phyloP scores from a whole-genome alignment of 2,113 vertebrate species.

The Nycticryphes semicollaris region DNA sequence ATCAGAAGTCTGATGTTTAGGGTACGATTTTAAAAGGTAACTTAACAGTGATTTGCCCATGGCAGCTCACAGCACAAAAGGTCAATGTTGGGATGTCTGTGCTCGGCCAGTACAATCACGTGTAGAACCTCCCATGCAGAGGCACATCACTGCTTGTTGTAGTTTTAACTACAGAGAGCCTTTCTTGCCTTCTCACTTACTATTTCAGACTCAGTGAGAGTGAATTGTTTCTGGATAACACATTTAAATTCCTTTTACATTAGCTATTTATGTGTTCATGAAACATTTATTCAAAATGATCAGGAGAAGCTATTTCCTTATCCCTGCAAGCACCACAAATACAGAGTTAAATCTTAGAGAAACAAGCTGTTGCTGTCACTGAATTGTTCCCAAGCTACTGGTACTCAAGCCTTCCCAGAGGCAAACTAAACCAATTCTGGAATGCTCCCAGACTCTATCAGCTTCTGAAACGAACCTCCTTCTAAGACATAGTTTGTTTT shows the following conservation, averaged over 20 bases:
- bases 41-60: not conserved
- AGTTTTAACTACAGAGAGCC: not conserved
- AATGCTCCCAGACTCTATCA: not conserved
- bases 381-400: constrained; percentile 13
- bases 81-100: not conserved
- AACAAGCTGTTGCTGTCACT: constrained; percentile 20
- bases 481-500: not conserved
- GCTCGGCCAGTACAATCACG: not conserved
- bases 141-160: not conserved
- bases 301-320: constrained; percentile 5
- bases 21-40: not conserved
- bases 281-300: constrained; percentile 31
- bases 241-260: constrained; percentile 28
- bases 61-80: not conserved
- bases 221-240: constrained; percentile 6
- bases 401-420: not conserved
- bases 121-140: not conserved
- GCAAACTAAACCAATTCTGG: constrained; percentile 15
- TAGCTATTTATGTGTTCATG: constrained; percentile 18
- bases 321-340: not conserved
- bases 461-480: not conserved
- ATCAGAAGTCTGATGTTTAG: not conserved
- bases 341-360: constrained; percentile 9
- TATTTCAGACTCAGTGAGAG: not conserved
- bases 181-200: not conserved